Evolutionary conservation across 2,113 vertebrate genomes (phyloP).

Genomic region (Etia nguti): DNA sequence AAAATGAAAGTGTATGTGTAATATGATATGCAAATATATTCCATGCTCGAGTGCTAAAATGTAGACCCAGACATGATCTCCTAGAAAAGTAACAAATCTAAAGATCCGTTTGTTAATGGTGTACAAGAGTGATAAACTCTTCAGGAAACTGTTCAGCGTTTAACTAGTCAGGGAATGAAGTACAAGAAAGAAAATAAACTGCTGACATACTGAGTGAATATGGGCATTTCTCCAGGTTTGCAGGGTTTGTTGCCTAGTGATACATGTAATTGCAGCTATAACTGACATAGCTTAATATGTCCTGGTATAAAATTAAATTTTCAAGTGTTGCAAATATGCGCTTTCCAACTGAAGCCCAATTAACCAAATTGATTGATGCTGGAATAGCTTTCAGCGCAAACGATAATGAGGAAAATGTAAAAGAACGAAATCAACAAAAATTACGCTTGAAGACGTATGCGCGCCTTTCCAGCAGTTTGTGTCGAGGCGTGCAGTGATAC

Average conservation of each 20-base stretch:
- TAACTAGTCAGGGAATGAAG: background rate
- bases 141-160: background rate
- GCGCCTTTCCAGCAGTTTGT: conserved; percentile 15
- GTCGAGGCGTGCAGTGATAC: background rate
- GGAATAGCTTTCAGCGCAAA: conserved; percentile 27
- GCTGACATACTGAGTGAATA: conserved; percentile 41
- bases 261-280: conserved; percentile 61
- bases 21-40: conserved; percentile 1
- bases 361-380: conserved; percentile 54
- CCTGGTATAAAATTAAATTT: conserved; percentile 54
- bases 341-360: conserved; percentile 52
- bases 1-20: background rate
- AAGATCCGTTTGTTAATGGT: background rate
- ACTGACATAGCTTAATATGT: conserved; percentile 60
- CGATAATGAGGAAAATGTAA: conserved; percentile 33
- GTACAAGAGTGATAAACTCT: background rate
- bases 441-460: background rate
- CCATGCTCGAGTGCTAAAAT: background rate
- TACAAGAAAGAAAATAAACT: conserved; percentile 39
- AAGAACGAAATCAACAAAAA: conserved; percentile 38
- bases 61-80: background rate
- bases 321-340: conserved; percentile 54
- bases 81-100: background rate
- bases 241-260: conserved; percentile 39
- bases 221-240: conserved; percentile 38